Evolutionary conservation across 2,797 vertebrate genomes (phyloP), one percentile per base, ranked within the genome.

Genomic region (Poecile montanus): DNA sequence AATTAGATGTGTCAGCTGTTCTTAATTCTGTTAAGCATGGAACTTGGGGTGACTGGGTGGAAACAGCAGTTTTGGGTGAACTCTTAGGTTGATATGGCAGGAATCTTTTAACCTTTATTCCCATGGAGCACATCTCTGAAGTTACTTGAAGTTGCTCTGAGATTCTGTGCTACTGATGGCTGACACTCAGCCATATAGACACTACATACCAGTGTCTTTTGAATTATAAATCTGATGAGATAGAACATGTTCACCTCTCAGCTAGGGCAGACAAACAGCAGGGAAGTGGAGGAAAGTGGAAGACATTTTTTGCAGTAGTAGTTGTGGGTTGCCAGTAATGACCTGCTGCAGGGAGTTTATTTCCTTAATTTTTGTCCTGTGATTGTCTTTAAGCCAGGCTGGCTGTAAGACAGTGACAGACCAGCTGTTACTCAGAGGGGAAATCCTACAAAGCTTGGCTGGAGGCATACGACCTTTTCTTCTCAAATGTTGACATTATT

Each of bases 371-470:
- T 95, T 89, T 71, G 62, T 63, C 47, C 65, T 74, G 47, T 65
- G 51, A 27, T 58, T 68, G 45, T 92, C 63, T 71, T 76, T 45
- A 80, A 75, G 71, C 63, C 75, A 76, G 62, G 21, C 50, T 79
- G 71, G 48, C 51, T 81, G 36, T 47, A 56, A 68, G 73, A 70
- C 51, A 44, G 23, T 42, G 76, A 65, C 66, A 90, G 78, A 85
- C 44, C 85, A 91, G 83, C 85, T 85, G 82, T 88, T 88, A 87
- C 60, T 45, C 1, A 70, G 48, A 70, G 81, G 16, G 77, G 47
- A 84, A 87, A 81, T 87, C 67, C 80, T 56, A 40, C 51, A 73
- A 87, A 89, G 84, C 74, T 91, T 94, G 83, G 38, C 92, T 91
- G 73, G 68, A 88, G 68, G 85, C 57, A 44, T 36, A 38, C 61